Evolutionary conservation across 2,888 invertebrate genomes (phyloP), one percentile per base, ranked within the genome.

Genomic region (Lottia gigantea): DNA sequence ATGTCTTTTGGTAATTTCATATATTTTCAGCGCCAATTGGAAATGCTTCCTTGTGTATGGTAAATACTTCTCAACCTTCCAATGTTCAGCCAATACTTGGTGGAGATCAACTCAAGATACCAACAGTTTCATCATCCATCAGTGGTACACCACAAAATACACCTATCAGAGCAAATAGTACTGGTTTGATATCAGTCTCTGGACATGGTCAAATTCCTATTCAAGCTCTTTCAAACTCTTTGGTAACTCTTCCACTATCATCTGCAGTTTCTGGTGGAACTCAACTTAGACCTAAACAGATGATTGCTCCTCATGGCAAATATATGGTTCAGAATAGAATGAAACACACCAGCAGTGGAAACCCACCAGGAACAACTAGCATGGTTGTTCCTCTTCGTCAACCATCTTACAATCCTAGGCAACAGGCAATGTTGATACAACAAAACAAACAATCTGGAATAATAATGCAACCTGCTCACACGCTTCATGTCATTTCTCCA

Each of bases 351-450:
- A 11, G 11, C 40, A 40, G 40, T 40, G 40, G 40, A 1, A 62
- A 46, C 40, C 19, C 62, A 15, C 23, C 61, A 8, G 66, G 66
- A 23, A 61, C 46, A 31, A 67, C 66, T 16, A 66, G 66, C 47
- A 46, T 47, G 46, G 26, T 66, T 19, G 19, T 61, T 19, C 55
- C 45, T 25, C 40, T 62, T 11, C 47, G 19, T 66, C 66, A 49
- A 15, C 55, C 55, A 15, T 23, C 40, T 40, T 23, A 61, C 3
- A 40, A 15, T 16, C 62, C 45, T 8, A 25, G 40, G 23, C 66
- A 66, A 40, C 66, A 19, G 15, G 66, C 66, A 15, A 66, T 66
- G 66, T 55, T 55, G 4, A 23, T 55, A 11, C 55, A 55, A 55
- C 55, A 55, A 55, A 55, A 55, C 23, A 55, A 55, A 55, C 55